Conservation (phyloP, 2,797 vertebrate species). For the Acrossocheilus fasciatus region DNA sequence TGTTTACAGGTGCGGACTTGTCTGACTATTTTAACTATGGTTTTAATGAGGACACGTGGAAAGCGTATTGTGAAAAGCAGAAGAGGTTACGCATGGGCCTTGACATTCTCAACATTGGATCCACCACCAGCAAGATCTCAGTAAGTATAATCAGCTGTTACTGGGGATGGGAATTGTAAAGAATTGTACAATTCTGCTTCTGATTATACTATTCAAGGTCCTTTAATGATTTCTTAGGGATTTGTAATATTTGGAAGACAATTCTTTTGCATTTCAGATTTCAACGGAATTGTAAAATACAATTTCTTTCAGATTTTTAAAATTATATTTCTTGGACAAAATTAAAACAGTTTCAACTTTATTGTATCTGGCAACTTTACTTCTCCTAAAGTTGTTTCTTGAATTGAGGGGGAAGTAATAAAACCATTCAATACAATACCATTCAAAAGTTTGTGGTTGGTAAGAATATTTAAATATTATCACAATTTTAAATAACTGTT, state of each 20-base stretch:
- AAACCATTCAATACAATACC: background rate
- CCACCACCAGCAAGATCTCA: conserved; percentile 92
- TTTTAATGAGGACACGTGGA: conserved; percentile 99
- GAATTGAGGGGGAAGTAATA: background rate
- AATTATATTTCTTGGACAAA: background rate
- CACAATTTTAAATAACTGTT: too few relatives aligned
- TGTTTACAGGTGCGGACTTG: conserved; percentile 91
- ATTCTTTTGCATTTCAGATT: background rate
- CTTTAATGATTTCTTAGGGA: background rate
- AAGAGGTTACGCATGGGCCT: conserved; percentile 96
- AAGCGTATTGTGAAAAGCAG: conserved; percentile 99
- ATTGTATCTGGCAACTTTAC: background rate
- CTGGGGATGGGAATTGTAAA: background rate
- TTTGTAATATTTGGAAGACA: background rate
- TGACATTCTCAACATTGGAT: conserved; percentile 89
- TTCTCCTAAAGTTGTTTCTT: background rate
- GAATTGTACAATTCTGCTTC: background rate
- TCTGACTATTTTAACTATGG: conserved; percentile 99
- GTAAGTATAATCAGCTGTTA: conserved; percentile 23
- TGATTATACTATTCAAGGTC: background rate
- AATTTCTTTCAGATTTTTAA: background rate
- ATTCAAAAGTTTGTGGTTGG: too few relatives aligned
- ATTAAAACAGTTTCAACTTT: background rate
- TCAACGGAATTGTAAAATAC: background rate
- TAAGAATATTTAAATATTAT: background rate